phyloP scores from a whole-genome alignment of 2,113 vertebrate species.

The Martes martes region DNA sequence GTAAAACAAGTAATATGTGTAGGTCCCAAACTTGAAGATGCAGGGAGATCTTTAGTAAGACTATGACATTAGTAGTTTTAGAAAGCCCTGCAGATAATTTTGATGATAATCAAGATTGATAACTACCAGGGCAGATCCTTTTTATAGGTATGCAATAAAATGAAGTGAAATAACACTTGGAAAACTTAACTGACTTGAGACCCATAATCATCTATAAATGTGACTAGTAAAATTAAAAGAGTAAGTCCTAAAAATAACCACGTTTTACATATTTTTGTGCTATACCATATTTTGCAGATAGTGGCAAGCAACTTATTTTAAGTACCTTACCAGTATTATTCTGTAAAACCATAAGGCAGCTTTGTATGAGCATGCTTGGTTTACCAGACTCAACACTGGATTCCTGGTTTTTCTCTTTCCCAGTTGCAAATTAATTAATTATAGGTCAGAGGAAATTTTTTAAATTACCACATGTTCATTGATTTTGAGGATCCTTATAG shows the following conservation, averaged over 20 bases:
- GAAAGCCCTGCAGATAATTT: neutral
- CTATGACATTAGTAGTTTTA: neutral
- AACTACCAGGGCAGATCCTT: neutral
- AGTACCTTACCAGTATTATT: neutral
- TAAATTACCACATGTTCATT: neutral
- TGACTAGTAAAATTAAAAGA: neutral
- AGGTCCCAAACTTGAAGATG: neutral
- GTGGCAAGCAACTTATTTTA: neutral
- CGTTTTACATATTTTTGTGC: neutral
- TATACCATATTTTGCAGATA: neutral
- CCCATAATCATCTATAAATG: neutral
- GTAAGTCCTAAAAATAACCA: neutral
- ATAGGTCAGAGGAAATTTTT: neutral
- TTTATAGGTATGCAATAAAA: neutral
- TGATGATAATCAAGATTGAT: neutral
- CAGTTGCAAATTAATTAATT: neutral
- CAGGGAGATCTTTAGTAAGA: neutral
- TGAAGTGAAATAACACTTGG: neutral
- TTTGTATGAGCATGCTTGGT: neutral
- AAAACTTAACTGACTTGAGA: neutral
- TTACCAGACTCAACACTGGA: neutral
- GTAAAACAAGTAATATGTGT: neutral
- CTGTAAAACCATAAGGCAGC: neutral
- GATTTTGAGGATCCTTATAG: slow-evolving; percentile 3
- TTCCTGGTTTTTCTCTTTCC: neutral